Conservation (phyloP, 1,140 invertebrate species). For the Chironomus tepperi region DNA sequence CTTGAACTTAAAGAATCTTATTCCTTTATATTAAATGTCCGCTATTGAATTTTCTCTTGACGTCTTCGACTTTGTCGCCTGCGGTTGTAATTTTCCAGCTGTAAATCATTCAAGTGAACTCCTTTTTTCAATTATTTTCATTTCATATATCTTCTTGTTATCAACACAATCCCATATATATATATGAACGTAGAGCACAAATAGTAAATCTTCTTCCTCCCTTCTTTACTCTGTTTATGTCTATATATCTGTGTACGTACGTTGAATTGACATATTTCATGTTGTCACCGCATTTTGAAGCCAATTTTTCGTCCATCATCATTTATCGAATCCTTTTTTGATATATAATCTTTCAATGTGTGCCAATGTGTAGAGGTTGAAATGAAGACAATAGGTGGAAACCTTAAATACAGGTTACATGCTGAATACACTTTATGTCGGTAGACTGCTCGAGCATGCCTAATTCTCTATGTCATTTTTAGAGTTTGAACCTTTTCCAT, state of each 20-base stretch:
- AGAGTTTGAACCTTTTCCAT: neutral
- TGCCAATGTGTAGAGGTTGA: too few species aligned
- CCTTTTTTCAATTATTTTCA: neutral
- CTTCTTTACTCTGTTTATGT: neutral
- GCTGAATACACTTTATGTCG: neutral
- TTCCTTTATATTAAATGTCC: too few species aligned
- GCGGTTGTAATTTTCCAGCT: too few species aligned
- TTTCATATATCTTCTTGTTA: neutral
- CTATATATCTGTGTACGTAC: neutral
- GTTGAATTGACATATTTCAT: neutral
- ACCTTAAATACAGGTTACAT: neutral
- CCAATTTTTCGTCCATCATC: neutral
- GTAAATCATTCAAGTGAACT: neutral
- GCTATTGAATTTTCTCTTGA: too few species aligned
- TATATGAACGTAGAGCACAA: too few species aligned
- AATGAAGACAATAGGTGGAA: neutral
- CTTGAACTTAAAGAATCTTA: slow-evolving; percentile 3
- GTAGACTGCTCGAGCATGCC: too few species aligned
- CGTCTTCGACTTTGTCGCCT: too few species aligned
- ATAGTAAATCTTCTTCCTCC: neutral
- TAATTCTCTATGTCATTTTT: neutral
- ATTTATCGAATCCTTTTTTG: too few species aligned
- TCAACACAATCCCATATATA: neutral
- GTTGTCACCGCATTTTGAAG: neutral
- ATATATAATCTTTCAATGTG: too few species aligned